Evolutionary conservation across 2,888 invertebrate genomes (phyloP).

Genomic region (Pristionchus japonicus): DNA sequence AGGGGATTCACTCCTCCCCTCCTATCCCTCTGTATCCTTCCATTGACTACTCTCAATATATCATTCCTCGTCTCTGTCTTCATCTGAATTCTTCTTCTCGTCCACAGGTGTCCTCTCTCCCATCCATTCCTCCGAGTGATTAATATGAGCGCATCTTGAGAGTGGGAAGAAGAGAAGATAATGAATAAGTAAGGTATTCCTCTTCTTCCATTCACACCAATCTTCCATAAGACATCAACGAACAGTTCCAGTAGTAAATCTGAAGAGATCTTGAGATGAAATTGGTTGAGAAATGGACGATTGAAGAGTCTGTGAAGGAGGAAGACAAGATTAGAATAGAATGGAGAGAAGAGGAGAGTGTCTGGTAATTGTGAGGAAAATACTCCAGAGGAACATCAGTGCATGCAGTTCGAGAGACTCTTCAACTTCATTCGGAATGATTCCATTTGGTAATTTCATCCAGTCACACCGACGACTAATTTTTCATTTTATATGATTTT

Average conservation of each 20-base stretch:
- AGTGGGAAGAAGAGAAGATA: not conserved
- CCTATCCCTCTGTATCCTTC: too few species aligned
- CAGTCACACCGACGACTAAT: too few species aligned
- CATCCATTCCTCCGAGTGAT: not conserved
- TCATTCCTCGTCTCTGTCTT: not conserved
- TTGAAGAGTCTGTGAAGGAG: not conserved
- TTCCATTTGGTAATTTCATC: too few species aligned
- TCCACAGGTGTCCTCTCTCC: not conserved
- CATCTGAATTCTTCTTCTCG: not conserved
- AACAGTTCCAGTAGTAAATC: not conserved
- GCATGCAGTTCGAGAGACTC: too few species aligned
- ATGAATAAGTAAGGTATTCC: not conserved
- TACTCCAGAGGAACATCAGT: too few species aligned
- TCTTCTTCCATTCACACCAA: not conserved
- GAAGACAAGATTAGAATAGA: not conserved
- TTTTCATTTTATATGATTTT: too few species aligned
- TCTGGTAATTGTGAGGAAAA: too few species aligned
- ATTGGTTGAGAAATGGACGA: conserved; percentile 10
- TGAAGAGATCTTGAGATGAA: conserved; percentile 25
- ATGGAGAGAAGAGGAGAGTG: too few species aligned
- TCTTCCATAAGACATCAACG: not conserved
- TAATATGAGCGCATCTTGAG: not conserved
- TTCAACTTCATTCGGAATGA: too few species aligned
- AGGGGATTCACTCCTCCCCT: too few species aligned
- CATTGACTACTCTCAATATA: not conserved